Conservation (phyloP, 2,113 vertebrate genomes). For the Rhinolophus sinicus region DNA sequence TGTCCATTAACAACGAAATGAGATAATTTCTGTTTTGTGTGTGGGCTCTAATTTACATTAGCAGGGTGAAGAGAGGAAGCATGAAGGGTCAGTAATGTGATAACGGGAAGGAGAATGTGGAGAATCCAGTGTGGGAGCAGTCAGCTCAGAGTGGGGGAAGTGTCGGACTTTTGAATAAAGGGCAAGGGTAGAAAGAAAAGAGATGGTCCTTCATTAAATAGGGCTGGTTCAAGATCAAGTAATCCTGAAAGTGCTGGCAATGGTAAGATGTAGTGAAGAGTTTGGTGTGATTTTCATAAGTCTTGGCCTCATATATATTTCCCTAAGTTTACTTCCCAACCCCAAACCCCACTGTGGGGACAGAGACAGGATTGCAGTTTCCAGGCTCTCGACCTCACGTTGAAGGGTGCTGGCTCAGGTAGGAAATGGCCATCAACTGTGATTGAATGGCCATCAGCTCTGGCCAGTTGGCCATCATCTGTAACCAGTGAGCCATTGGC, state of each 20-base stretch:
- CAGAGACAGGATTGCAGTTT: no score
- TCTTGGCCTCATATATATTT: background rate
- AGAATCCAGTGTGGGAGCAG: background rate
- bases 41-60: no score
- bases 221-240: background rate
- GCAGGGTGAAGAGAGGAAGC: background rate
- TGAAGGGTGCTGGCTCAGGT: no score
- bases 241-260: background rate
- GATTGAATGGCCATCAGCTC: no score
- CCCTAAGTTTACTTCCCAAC: background rate
- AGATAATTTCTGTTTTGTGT: background rate
- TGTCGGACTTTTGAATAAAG: background rate
- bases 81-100: accelerated
- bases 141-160: background rate
- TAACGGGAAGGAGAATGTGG: background rate
- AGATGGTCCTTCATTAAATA: background rate
- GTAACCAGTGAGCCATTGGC: no score
- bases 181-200: background rate
- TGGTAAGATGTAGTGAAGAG: background rate
- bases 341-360: accelerated
- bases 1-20: no score
- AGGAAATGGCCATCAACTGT: no score
- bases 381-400: no score
- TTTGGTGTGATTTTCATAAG: background rate
- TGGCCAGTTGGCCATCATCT: no score